These are phyloP conservation scores for Phylloscopus trochilus DNA, from an alignment of 2,113 vertebrate genomes.

Conservation along the genomic window DNA sequence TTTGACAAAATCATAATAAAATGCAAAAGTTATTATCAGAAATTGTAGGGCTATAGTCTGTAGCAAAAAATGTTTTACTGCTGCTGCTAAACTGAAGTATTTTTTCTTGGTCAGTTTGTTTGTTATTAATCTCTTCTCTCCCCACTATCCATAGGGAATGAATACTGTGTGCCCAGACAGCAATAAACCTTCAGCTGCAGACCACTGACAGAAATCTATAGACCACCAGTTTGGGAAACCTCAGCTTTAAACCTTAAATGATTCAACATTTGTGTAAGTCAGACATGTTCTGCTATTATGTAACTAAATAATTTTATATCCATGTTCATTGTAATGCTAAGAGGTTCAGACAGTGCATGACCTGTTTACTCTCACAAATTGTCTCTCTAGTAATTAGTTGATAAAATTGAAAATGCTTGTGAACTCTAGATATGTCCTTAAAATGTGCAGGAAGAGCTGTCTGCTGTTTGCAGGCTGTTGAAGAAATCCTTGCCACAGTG, in stretches of 20 bases:
- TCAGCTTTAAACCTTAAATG: not conserved
- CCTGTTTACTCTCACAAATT: not conserved
- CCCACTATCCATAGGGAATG: not conserved
- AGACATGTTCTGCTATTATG: not conserved
- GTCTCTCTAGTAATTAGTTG: not conserved
- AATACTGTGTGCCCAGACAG: not conserved
- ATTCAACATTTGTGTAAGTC: conserved; percentile 26
- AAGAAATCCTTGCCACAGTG: not conserved
- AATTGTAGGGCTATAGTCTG: not conserved
- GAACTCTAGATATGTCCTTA: not conserved
- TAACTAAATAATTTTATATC: not conserved
- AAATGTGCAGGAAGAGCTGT: not conserved
- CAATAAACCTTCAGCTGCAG: not conserved
- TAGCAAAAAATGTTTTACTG: not conserved
- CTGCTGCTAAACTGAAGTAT: not conserved
- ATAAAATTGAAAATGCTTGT: not conserved
- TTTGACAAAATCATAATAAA: not conserved
- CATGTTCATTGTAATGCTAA: not conserved
- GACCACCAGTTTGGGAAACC: not conserved
- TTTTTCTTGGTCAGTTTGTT: not conserved
- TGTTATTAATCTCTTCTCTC: not conserved
- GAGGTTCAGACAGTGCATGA: not conserved
- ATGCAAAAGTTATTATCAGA: not conserved
- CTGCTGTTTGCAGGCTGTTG: not conserved
- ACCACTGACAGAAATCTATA: not conserved